These are phyloP conservation scores for Tribolium freemani DNA, from an alignment of 2,888 invertebrate genomes.

Conservation along the genomic window DNA sequence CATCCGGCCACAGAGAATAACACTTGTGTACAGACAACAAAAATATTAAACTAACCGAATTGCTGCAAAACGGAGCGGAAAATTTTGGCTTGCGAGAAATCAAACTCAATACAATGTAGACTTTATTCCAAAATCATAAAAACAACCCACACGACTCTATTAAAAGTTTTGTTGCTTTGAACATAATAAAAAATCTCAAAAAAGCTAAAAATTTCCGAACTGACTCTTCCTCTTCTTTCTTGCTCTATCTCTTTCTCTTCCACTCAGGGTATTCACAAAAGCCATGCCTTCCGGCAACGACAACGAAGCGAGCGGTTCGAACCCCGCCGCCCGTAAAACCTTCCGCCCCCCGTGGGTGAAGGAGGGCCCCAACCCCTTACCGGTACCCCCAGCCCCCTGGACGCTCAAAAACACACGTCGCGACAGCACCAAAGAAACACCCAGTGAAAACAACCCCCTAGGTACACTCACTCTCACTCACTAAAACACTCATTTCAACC, in stretches of 20 bases:
- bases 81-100: no score
- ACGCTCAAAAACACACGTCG: constrained; percentile 70
- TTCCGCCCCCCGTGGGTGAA: constrained; percentile 85
- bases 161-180: neutral
- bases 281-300: constrained; percentile 71
- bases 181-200: neutral
- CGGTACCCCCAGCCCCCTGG: constrained; percentile 75
- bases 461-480: constrained; percentile 44
- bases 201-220: neutral
- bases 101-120: no score
- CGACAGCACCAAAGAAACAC: constrained; percentile 50
- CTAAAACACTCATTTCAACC: neutral
- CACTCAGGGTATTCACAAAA: constrained; percentile 52
- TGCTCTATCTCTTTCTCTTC: no score
- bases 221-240: no score
- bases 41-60: neutral
- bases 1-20: constrained; percentile 18
- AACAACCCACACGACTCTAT: neutral
- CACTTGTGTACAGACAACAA: neutral
- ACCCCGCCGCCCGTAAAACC: constrained; percentile 73
- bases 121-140: neutral
- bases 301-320: constrained; percentile 68
- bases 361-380: constrained; percentile 73
- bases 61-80: neutral
- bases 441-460: constrained; percentile 50